A percentile compares a stretch with the other conserved stretches of the same genome.
Conservation (phyloP, 2,888 invertebrate species). For the Cheilosia impressa region DNA sequence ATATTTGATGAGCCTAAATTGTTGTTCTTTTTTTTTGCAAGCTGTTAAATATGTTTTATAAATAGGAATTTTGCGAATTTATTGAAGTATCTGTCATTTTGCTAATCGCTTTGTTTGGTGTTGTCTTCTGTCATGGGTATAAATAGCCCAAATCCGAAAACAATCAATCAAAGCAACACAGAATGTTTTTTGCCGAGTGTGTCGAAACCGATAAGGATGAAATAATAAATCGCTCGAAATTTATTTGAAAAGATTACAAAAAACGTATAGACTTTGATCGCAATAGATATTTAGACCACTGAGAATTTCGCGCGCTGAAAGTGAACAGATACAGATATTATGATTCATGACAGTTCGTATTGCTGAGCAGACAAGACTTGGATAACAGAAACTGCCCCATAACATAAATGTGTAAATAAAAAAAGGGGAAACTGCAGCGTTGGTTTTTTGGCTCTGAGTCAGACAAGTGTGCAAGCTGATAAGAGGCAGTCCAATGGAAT, state of each 20-base stretch:
- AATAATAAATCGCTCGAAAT: background rate
- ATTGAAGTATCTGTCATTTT: background rate
- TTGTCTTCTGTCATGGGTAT: background rate
- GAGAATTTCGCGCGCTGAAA: too few species aligned
- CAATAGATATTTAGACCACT: too few species aligned
- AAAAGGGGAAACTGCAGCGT: background rate
- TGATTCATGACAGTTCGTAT: too few species aligned
- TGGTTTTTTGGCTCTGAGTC: background rate
- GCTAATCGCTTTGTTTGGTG: background rate
- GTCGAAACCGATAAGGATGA: background rate
- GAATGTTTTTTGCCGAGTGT: background rate
- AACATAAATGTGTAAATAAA: too few species aligned
- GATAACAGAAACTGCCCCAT: too few species aligned
- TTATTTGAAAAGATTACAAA: too few species aligned
- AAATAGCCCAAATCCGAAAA: conserved; percentile 5
- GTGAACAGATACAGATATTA: too few species aligned
- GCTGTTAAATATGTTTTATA: background rate
- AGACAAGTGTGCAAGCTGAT: background rate
- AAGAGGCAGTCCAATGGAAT: background rate
- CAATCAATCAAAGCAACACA: background rate
- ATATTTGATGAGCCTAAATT: conserved; percentile 13
- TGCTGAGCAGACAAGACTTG: too few species aligned
- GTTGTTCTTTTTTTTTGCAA: background rate
- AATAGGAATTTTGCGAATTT: background rate
- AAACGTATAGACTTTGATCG: too few species aligned